phyloP scores from a whole-genome alignment of 2,113 vertebrate species.

The Oryzias melastigma region DNA sequence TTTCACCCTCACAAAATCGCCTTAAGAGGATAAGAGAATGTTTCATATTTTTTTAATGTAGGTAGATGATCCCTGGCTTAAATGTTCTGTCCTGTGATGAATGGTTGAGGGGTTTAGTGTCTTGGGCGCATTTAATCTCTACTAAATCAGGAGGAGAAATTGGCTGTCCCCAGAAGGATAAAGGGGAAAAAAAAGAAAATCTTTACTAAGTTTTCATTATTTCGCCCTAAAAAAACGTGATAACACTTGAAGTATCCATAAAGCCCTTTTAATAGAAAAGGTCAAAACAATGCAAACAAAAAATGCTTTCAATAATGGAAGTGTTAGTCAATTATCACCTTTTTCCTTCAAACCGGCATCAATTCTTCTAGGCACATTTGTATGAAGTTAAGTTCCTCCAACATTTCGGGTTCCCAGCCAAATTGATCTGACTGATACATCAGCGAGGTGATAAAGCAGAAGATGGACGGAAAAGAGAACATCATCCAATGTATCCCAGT shows the following conservation, averaged over 20 bases:
- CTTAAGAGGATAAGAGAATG: conserved; percentile 33
- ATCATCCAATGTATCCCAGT: no score
- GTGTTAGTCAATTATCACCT: no score
- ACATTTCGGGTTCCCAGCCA: no score
- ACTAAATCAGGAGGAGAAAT: conserved; percentile 1
- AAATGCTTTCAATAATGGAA: neutral
- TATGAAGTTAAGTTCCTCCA: no score
- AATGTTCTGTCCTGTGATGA: conserved; percentile 11
- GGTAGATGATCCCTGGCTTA: conserved; percentile 23
- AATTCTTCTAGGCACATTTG: no score
- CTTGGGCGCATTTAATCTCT: conserved; percentile 4
- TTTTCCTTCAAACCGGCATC: no score
- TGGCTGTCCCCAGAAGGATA: conserved; percentile 1
- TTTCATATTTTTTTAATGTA: conserved; percentile 38
- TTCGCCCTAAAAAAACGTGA: neutral
- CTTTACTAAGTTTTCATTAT: neutral
- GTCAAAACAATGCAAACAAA: neutral
- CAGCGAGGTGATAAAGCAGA: no score
- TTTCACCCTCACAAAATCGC: conserved; percentile 28
- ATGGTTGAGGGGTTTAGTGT: conserved; percentile 9
- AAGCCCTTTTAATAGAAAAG: no score
- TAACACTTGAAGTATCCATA: neutral
- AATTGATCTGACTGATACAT: no score
- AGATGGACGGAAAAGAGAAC: no score
- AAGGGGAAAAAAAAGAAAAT: neutral